phyloP scores from a whole-genome alignment of 2,797 vertebrate genomes.

The Muraenolepis orangiensis region DNA sequence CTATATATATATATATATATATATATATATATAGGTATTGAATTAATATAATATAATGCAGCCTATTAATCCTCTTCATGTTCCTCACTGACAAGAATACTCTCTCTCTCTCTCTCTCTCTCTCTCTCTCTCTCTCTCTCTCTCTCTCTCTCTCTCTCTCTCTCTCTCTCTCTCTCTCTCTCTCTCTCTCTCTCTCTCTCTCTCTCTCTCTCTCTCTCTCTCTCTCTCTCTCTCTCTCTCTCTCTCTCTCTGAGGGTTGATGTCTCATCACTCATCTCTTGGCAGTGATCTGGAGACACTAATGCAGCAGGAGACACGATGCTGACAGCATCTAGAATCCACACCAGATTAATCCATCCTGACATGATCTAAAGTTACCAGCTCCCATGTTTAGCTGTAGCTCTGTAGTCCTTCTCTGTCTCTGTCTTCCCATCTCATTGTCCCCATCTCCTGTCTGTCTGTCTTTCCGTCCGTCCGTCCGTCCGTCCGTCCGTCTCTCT shows the following conservation, averaged over 20 bases:
- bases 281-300: conserved; percentile 66
- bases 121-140: no score
- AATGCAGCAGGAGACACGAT: conserved; percentile 63
- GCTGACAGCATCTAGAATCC: conserved; percentile 63
- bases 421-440: no score
- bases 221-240: background rate
- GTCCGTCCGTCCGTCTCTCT: background rate
- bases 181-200: background rate
- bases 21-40: background rate
- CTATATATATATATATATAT: no score
- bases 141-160: no score
- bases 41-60: background rate
- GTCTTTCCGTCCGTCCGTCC: no score
- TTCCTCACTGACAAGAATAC: no score
- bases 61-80: background rate
- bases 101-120: no score
- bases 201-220: no score
- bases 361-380: conserved; percentile 48
- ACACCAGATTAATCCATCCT: conserved; percentile 59
- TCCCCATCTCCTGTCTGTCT: no score
- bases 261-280: conserved; percentile 75
- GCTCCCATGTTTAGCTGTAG: conserved; percentile 25
- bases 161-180: background rate
- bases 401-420: conserved; percentile 21
- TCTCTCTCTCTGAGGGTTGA: conserved; percentile 52